These are phyloP conservation scores for Electrona antarctica DNA, from an alignment of 2,113 vertebrate genomes.

Conservation along the genomic window DNA sequence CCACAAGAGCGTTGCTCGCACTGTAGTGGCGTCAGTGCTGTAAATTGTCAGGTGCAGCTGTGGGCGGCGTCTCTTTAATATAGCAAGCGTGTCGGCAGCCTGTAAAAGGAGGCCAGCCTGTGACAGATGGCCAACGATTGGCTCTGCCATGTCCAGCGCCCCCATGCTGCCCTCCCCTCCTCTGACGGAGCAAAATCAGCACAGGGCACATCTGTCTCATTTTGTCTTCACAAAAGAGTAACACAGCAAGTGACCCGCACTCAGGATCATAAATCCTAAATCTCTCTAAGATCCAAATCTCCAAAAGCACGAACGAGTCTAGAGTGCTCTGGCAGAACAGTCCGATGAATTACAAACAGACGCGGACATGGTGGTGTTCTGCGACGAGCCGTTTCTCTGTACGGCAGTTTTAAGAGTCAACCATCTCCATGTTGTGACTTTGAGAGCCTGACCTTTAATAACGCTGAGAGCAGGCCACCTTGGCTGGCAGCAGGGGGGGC, in stretches of 20 bases:
- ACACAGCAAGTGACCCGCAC: not conserved
- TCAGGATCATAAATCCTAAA: not conserved
- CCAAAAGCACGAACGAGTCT: too few relatives aligned
- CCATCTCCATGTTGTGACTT: slow-evolving; percentile 27
- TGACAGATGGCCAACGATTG: slow-evolving; percentile 61
- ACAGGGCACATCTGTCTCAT: slow-evolving; percentile 58
- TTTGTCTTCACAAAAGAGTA: slow-evolving; percentile 39
- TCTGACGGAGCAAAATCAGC: slow-evolving; percentile 47
- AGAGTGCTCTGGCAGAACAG: not conserved
- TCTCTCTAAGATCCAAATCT: not conserved
- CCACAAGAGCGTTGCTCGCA: slow-evolving; percentile 3
- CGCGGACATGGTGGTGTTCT: not conserved
- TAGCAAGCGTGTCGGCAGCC: slow-evolving; percentile 77
- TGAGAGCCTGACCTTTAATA: slow-evolving; percentile 60
- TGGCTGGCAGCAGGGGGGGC: slow-evolving; percentile 50
- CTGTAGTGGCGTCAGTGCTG: slow-evolving; percentile 41
- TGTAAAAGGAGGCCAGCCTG: slow-evolving; percentile 89
- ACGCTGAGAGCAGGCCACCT: slow-evolving; percentile 45
- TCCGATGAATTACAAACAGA: not conserved
- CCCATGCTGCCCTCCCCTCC: slow-evolving; percentile 14
- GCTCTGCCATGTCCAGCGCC: slow-evolving; percentile 34
- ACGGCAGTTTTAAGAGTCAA: slow-evolving; percentile 19
- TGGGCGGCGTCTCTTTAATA: slow-evolving; percentile 87
- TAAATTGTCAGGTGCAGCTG: slow-evolving; percentile 83
- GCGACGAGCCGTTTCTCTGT: not conserved